Conservation (phyloP, 2,797 vertebrate species). For the Aselliscus stoliczkanus region DNA sequence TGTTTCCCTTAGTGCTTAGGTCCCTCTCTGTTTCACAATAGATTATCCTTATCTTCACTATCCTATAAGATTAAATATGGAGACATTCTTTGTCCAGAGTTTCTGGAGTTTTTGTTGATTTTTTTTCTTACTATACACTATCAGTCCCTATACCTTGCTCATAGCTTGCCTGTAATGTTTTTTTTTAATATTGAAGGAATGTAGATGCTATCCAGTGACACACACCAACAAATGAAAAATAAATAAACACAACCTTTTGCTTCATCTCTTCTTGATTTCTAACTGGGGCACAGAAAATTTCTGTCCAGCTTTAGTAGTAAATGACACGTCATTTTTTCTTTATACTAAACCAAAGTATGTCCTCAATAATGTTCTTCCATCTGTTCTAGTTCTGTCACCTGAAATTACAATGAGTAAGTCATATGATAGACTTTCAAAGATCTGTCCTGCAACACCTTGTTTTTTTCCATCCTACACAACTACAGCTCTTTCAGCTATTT, state of each 20-base stretch:
- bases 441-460: not conserved
- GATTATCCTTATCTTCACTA: not conserved
- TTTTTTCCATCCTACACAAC: not conserved
- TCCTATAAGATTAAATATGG: not conserved
- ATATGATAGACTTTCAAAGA: not conserved
- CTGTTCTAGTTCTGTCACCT: not conserved
- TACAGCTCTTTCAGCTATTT: not conserved
- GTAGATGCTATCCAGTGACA: not conserved
- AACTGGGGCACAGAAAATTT: not conserved
- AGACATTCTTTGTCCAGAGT: not conserved
- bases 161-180: not conserved
- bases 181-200: not conserved
- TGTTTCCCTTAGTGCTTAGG: not conserved
- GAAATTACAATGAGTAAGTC: not conserved
- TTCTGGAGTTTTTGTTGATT: not conserved
- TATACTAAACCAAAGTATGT: not conserved
- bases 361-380: not conserved
- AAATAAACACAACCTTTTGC: not conserved
- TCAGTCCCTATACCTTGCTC: not conserved
- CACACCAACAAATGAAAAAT: not conserved
- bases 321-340: not conserved
- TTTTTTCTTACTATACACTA: not conserved
- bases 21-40: not conserved
- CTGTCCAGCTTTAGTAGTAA: not conserved
- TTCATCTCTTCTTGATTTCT: not conserved